These are phyloP conservation scores for Nymphicus hollandicus DNA, from an alignment of 2,113 vertebrate genomes.

Conservation along the genomic window DNA sequence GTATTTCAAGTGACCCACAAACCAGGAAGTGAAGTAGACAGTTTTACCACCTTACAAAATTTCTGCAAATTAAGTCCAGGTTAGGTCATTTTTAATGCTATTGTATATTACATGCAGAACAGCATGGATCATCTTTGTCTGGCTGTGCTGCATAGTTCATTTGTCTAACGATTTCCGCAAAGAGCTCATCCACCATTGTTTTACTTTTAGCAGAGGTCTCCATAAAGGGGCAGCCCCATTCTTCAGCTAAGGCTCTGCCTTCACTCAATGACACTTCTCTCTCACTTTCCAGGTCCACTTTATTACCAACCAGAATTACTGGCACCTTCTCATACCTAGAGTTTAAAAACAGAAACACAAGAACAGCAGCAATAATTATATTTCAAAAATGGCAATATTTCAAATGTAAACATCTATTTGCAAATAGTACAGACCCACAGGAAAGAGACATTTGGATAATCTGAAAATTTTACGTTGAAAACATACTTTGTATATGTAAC, in stretches of 20 bases:
- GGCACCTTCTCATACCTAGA: conserved; percentile 97
- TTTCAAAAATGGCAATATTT: rapidly evolving
- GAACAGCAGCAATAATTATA: not conserved
- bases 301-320: conserved; percentile 98
- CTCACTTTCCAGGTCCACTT: conserved; percentile 98
- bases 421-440: not conserved
- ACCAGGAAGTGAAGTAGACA: conserved; percentile 49
- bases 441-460: not conserved
- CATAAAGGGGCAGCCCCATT: conserved; percentile 99
- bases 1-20: conserved; percentile 48
- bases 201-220: conserved; percentile 99
- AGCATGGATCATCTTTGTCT: conserved; percentile 98
- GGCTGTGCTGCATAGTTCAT: conserved; percentile 99
- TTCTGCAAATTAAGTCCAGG: conserved; percentile 32
- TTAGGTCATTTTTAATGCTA: conserved; percentile 74
- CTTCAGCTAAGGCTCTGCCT: conserved; percentile 94
- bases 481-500: not conserved
- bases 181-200: conserved; percentile 99
- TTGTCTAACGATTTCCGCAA: conserved; percentile 97
- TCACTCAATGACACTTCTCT: conserved; percentile 92
- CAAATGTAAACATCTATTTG: not conserved
- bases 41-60: conserved; percentile 46
- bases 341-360: conserved; percentile 17
- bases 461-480: not conserved
- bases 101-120: conserved; percentile 99